Percentiles rank a stretch among this genome's conserved stretches.
Conservation (phyloP, 2,113 vertebrate genomes). For the Vireo altiloquus region DNA sequence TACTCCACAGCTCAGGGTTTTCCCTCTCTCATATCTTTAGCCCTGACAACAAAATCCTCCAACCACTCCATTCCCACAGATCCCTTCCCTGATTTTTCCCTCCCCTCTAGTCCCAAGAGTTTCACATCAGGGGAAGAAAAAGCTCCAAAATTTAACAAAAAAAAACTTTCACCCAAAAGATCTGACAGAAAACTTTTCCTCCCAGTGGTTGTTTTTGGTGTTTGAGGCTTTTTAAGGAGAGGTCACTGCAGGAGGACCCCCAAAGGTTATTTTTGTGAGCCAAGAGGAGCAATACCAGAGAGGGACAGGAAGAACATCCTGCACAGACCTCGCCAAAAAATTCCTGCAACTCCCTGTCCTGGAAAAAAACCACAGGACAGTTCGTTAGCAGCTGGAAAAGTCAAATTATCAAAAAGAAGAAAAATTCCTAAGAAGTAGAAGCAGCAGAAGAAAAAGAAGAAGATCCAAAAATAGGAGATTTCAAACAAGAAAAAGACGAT, state of each 20-base stretch:
- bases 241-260: neutral
- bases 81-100: neutral
- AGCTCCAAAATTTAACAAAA: neutral
- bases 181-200: neutral
- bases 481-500: neutral
- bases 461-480: neutral
- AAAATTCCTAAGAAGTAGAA: neutral
- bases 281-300: neutral
- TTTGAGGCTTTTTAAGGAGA: neutral
- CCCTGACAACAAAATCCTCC: neutral
- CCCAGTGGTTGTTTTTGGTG: neutral
- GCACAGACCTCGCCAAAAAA: neutral
- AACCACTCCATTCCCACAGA: neutral
- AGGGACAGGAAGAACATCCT: neutral
- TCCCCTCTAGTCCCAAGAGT: neutral
- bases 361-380: neutral
- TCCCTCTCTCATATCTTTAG: neutral
- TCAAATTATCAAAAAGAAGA: no score
- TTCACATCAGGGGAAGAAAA: neutral
- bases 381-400: neutral
- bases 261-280: fast-evolving
- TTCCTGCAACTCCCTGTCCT: neutral
- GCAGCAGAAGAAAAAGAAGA: no score
- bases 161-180: neutral
- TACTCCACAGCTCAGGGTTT: neutral